Evolutionary conservation across 2,888 invertebrate genomes (phyloP).

Genomic region (Orchesellides sinensis): DNA sequence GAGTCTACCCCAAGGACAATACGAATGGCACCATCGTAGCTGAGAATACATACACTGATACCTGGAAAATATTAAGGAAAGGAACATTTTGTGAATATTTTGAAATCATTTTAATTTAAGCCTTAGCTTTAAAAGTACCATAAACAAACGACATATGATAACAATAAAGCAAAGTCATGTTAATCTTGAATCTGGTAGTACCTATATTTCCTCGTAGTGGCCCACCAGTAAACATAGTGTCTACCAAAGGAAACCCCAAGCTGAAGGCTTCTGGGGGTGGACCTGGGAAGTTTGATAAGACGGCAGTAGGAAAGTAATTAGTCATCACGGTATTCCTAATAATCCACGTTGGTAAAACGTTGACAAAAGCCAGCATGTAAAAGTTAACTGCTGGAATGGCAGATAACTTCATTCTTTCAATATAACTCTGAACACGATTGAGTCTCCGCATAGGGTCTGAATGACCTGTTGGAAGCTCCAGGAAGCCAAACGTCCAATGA

Average conservation of each 20-base stretch:
- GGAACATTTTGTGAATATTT: background rate
- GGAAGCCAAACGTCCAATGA: constrained; percentile 73
- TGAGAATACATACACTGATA: constrained; percentile 72
- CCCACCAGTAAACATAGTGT: constrained; percentile 72
- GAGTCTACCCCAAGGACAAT: constrained; percentile 72
- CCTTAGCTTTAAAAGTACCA: no score
- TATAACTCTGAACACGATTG: constrained; percentile 61
- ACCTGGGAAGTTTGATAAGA: constrained; percentile 72
- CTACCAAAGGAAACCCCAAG: constrained; percentile 69
- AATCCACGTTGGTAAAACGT: constrained; percentile 72
- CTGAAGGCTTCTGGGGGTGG: constrained; percentile 68
- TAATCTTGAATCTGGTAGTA: constrained; percentile 1
- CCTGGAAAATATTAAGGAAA: constrained; percentile 47
- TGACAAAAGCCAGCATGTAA: constrained; percentile 69
- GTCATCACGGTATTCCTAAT: constrained; percentile 65
- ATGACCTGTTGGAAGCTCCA: constrained; percentile 69
- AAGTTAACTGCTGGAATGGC: constrained; percentile 71
- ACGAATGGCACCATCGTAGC: constrained; percentile 70
- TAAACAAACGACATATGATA: background rate
- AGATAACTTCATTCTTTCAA: constrained; percentile 68
- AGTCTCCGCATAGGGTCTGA: constrained; percentile 57
- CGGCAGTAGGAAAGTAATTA: constrained; percentile 71
- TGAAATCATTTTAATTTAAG: no score
- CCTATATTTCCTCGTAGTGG: constrained; percentile 72
- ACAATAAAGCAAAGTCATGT: background rate